phyloP scores from a whole-genome alignment of 2,113 vertebrate genomes.

The Chionis minor region DNA sequence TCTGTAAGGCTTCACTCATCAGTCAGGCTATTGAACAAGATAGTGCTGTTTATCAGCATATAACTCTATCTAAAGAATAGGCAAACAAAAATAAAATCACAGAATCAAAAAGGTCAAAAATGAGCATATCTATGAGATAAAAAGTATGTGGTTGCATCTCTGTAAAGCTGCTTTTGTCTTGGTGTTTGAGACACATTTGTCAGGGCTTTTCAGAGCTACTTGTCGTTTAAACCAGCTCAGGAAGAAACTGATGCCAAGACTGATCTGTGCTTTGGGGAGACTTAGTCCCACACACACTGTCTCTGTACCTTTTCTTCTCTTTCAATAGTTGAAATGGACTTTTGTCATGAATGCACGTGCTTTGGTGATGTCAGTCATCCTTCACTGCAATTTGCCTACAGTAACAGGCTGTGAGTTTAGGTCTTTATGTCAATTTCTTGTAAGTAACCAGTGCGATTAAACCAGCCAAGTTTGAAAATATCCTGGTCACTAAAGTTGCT shows the following conservation, averaged over 20 bases:
- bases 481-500: not conserved
- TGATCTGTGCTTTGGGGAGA: not conserved
- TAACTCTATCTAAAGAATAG: not conserved
- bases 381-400: not conserved
- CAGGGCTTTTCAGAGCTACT: not conserved
- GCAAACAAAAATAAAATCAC: not conserved
- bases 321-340: not conserved
- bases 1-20: not conserved
- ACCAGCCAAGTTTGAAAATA: not conserved
- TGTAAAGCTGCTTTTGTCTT: not conserved
- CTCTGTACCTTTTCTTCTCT: not conserved
- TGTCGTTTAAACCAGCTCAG: not conserved
- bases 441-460: not conserved
- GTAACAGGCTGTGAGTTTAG: not conserved
- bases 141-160: not conserved
- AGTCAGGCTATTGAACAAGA: not conserved
- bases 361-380: not conserved
- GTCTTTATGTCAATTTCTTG: not conserved
- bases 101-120: not conserved
- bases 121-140: not conserved
- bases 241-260: not conserved
- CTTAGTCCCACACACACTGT: not conserved
- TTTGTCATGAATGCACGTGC: accelerated
- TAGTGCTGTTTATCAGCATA: not conserved
- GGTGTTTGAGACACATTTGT: not conserved